A percentile compares a stretch with the other conserved stretches of the same genome.
These are phyloP conservation scores for Atlantisia rogersi DNA, from an alignment of 2,113 vertebrate species.

Conservation along the genomic window DNA sequence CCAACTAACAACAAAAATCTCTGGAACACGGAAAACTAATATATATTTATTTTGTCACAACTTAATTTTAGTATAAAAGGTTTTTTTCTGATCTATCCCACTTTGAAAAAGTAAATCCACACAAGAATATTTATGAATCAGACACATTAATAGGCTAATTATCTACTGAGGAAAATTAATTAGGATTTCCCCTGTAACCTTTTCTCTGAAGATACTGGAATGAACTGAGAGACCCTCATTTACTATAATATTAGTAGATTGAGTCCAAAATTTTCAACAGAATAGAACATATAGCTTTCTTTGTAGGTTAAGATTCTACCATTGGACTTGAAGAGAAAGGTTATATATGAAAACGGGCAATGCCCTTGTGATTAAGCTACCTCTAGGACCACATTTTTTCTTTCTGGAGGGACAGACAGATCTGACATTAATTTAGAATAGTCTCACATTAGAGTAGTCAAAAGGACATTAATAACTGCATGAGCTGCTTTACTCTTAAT, in stretches of 20 bases:
- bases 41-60: background rate
- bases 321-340: background rate
- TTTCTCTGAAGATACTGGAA: background rate
- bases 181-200: background rate
- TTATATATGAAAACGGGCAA: background rate
- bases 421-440: background rate
- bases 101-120: background rate
- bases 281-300: background rate
- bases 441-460: background rate
- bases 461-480: background rate
- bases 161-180: constrained; percentile 22
- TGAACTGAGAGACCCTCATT: background rate
- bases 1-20: background rate
- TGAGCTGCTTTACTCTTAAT: background rate
- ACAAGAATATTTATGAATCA: background rate
- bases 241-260: background rate
- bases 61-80: background rate
- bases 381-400: background rate
- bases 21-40: background rate
- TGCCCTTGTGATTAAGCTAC: background rate
- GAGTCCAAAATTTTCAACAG: background rate
- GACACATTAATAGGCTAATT: constrained; percentile 10
- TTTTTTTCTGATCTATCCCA: background rate
- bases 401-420: background rate
- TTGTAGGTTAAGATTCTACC: background rate